Percentiles rank a stretch among this genome's conserved stretches.
phyloP scores from a whole-genome alignment of 2,797 vertebrate genomes.

The Lithobates sylvaticus region DNA sequence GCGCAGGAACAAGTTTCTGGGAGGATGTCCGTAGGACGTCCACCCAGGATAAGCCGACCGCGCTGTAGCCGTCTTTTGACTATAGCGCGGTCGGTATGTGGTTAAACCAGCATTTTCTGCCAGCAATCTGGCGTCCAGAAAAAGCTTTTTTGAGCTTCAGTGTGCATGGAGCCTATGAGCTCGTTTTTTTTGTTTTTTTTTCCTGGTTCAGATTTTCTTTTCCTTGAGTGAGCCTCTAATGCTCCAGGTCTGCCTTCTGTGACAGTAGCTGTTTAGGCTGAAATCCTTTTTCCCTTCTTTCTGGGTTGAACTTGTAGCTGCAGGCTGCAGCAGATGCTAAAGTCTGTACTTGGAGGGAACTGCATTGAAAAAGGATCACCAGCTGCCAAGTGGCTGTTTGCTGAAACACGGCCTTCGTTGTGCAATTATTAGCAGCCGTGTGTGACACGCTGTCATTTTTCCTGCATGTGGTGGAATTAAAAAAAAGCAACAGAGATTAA shows the following conservation, averaged over 20 bases:
- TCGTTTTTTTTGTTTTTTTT: too few species aligned
- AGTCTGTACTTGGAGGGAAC: constrained; percentile 48
- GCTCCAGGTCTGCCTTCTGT: constrained; percentile 31
- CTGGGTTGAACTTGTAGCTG: constrained; percentile 43
- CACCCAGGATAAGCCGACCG: too few species aligned
- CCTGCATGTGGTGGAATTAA: neutral
- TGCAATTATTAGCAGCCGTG: constrained; percentile 22
- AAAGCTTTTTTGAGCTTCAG: too few species aligned
- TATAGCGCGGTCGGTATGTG: too few species aligned
- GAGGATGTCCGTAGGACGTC: too few species aligned
- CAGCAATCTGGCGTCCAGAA: too few species aligned
- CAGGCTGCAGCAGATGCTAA: constrained; percentile 41
- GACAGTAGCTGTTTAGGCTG: constrained; percentile 39
- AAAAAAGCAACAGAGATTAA: constrained; percentile 16
- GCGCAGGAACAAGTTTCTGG: too few species aligned
- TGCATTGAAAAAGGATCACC: neutral
- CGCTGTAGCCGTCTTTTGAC: too few species aligned
- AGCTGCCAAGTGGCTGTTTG: constrained; percentile 31
- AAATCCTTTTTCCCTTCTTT: constrained; percentile 29
- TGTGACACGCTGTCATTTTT: constrained; percentile 18
- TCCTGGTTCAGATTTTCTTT: constrained; percentile 8
- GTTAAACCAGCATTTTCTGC: too few species aligned
- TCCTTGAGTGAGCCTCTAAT: constrained; percentile 28
- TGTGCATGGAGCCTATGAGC: too few species aligned
- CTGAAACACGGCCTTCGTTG: constrained; percentile 15